Evolutionary conservation across 2,113 vertebrate species (phyloP), one percentile per base, ranked within the genome.

Genomic region (Toxostoma redivivum): DNA sequence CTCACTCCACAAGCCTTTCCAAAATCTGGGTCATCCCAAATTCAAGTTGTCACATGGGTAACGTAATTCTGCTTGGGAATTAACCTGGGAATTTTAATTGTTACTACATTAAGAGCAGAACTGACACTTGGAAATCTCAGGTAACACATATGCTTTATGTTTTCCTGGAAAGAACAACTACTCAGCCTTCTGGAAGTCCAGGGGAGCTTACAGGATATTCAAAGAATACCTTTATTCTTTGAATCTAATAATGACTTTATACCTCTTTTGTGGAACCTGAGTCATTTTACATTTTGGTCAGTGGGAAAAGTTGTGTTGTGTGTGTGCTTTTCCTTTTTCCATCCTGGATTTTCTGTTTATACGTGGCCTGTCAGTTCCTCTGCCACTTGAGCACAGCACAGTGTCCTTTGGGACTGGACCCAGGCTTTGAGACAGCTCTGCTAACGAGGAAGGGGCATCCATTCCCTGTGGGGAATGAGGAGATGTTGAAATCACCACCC

Each of bases 321-420:
- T 0, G 1, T 0, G 2, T 1, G 5, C 42, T 18, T 51, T 72
- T 23, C n/a, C 33, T 23, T 33, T 38, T n/a, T 2, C 31, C 17
- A 12, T 21, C 33, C 4, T 30, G 35, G 51, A 10, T 77, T 54
- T 82, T 58, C 42, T 78, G 17, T 58, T 65, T 45, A 5, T 11
- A 3, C 1, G 1, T 23, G 31, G 33, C 19, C 69, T 64, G 24
- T 40, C 10, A 4, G 57, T 53, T 76, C 58, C 23, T 82, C 54
- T 88, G 66, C 50, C 23, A 12, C 24, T 12, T 58, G 42, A 69
- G 31, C n/a, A 38, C 15, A 62, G 47, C n/a, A 42, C 13, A 31
- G 24, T 22, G 35, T 40, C 50, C 28, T 44, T 58, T 54, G 65
- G 64, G 27, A 67, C 71, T 30, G 67, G 58, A 33, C 10, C 47